These are phyloP conservation scores for Vanessa atalanta DNA, from an alignment of 1,140 invertebrate species.

Conservation along the genomic window DNA sequence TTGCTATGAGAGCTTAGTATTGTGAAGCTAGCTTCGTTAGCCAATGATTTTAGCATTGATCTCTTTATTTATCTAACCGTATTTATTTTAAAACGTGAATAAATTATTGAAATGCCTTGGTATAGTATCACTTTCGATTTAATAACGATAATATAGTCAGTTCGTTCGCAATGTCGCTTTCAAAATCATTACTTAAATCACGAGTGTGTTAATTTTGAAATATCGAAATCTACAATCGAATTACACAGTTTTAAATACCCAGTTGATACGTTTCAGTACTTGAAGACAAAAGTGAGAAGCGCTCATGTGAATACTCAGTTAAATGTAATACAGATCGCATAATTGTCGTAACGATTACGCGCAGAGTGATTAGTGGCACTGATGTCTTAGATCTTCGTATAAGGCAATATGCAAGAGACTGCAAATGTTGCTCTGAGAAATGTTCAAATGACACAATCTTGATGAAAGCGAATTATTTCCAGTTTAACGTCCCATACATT, in stretches of 20 bases:
- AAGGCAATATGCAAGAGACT: background rate
- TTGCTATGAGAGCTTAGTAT: slow-evolving; percentile 16
- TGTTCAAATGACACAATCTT: slow-evolving; percentile 4
- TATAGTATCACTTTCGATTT: background rate
- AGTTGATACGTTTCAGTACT: background rate
- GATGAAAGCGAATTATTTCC: slow-evolving; percentile 20
- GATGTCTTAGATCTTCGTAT: slow-evolving; percentile 12
- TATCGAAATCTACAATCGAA: background rate
- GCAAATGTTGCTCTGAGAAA: background rate
- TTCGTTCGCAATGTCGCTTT: background rate
- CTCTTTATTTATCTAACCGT: background rate
- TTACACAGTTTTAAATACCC: background rate
- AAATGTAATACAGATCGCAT: slow-evolving; percentile 17
- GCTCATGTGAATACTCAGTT: slow-evolving; percentile 11
- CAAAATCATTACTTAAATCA: background rate
- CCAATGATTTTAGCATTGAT: slow-evolving; percentile 4
- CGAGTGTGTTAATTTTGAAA: background rate
- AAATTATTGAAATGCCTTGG: background rate
- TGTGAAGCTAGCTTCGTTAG: background rate
- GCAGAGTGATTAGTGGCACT: background rate
- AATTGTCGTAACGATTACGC: slow-evolving; percentile 22
- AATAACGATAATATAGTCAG: background rate
- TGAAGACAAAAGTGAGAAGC: background rate
- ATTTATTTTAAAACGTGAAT: background rate
- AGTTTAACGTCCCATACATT: slow-evolving; percentile 18